phyloP scores from a whole-genome alignment of 2,888 invertebrate species.

The Hemistola chrysoprasaria region DNA sequence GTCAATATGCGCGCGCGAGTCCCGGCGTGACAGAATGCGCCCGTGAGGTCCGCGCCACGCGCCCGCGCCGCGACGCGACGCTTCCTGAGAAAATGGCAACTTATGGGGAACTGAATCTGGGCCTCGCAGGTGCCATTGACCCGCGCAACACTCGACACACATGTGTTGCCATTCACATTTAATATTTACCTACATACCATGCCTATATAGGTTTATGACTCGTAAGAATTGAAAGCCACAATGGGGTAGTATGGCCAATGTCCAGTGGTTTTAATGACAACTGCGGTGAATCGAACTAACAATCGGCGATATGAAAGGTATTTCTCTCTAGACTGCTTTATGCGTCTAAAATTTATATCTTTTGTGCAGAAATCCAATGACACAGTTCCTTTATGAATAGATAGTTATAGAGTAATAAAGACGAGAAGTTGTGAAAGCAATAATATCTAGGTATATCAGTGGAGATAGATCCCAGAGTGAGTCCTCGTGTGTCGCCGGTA shows the following conservation, averaged over 20 bases:
- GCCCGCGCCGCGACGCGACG: constrained; percentile 43
- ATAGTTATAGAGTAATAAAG: neutral
- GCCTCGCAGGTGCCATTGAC: constrained; percentile 73
- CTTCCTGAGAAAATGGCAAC: constrained; percentile 80
- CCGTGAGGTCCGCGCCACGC: constrained; percentile 44
- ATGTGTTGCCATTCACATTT: constrained; percentile 69
- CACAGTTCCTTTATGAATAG: neutral
- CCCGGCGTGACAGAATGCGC: constrained; percentile 75
- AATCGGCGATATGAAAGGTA: constrained; percentile 26
- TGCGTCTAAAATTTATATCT: constrained; percentile 13
- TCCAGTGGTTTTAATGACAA: constrained; percentile 46
- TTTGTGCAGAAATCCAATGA: constrained; percentile 4
- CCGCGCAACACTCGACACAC: constrained; percentile 60
- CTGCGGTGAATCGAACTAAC: constrained; percentile 40
- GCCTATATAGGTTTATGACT: constrained; percentile 58
- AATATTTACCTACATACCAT: constrained; percentile 59
- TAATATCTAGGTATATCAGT: constrained; percentile 8
- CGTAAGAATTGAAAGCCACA: constrained; percentile 54
- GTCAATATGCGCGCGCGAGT: constrained; percentile 73
- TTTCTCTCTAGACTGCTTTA: constrained; percentile 19
- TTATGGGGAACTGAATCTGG: constrained; percentile 79
- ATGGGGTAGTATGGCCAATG: constrained; percentile 39
- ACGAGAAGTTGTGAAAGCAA: constrained; percentile 3
- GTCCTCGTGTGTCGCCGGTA: too few relatives aligned
- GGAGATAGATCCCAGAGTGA: neutral